Base-by-base conservation (phyloP, 2,888 invertebrate genomes). In the Diaprepes abbreviatus region DNA sequence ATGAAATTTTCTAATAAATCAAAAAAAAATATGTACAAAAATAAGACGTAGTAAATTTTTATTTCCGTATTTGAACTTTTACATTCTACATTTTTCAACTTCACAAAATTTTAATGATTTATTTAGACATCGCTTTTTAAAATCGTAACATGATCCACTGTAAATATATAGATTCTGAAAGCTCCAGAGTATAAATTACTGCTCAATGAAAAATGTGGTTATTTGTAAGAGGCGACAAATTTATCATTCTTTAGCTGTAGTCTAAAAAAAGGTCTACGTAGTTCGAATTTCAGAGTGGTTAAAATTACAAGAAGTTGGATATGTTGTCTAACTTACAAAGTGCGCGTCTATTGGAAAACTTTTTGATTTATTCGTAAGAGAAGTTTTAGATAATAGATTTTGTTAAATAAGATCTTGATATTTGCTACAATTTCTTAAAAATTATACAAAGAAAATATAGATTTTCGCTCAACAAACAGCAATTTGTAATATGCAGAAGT, bases 191-290 rank as follows among this genome's bases (percentile, higher is more conserved):
- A 59, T 66, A 66, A 66, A 66, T 66, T 66, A 66, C 40, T n/a
- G 21, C 40, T 28, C 60, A 52, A 60, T 66, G 66, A 66, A 66
- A 60, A 66, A 66, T 66, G 66, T 50, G 59, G 60, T 66, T 66
- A 66, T 66, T 66, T 66, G 66, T 60, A 36, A 43, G 21, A 60
- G 9, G 40, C 52, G 38, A 35, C 19, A 45, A 45, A 60, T 48
- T 60, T 60, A 31, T 60, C 60, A 45, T 60, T 55, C 38, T 38
- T 24, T 38, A 9, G 38, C 36, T 38, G 21, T 55, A 21, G 19
- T 35, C 19, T 31, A 54, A 54, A 35, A 45, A 55, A 55, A 55
- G 55, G 3, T 21, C 24, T 38, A 38, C 55, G 38, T n/a, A 38
- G 36, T 38, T 55, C 38, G 55, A 38, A 55, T 55, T 38, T 55